These are phyloP conservation scores for Perca flavescens DNA, from an alignment of 2,113 vertebrate species.

Conservation along the genomic window DNA sequence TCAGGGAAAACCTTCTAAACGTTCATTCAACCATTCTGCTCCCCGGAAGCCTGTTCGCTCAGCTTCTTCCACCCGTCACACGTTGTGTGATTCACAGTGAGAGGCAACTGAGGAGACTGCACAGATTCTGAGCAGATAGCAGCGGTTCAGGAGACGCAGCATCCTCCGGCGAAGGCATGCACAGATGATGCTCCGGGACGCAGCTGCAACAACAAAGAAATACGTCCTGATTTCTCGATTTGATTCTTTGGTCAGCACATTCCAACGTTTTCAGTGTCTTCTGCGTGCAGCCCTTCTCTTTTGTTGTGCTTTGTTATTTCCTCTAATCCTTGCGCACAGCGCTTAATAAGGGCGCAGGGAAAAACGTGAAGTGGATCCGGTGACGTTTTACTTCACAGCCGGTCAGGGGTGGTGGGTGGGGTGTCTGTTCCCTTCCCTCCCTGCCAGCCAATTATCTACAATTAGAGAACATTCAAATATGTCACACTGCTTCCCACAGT, in stretches of 20 bases:
- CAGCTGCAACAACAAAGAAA: conserved; percentile 22
- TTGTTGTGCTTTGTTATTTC: conserved; percentile 53
- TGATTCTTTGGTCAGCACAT: background rate
- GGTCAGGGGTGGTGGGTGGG: conserved; percentile 35
- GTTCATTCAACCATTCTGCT: conserved; percentile 11
- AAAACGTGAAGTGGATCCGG: conserved; percentile 69
- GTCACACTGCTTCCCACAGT: background rate
- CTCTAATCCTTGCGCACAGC: conserved; percentile 34
- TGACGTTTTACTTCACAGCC: conserved; percentile 13
- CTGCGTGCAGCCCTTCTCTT: conserved; percentile 29
- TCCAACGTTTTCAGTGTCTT: conserved; percentile 23
- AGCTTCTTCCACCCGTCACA: background rate
- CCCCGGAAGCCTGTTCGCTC: background rate
- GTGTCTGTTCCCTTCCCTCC: background rate
- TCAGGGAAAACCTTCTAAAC: conserved; percentile 8
- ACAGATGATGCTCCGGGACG: conserved; percentile 38
- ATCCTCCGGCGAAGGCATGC: conserved; percentile 39
- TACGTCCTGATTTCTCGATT: background rate
- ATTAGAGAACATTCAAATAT: conserved; percentile 14
- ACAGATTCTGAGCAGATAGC: conserved; percentile 9
- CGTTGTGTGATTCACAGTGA: conserved; percentile 1
- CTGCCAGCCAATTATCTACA: conserved; percentile 33
- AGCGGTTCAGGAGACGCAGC: conserved; percentile 38
- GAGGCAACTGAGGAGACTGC: conserved; percentile 25
- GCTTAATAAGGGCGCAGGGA: conserved; percentile 23